Percentiles rank a stretch among this genome's conserved stretches.
These are phyloP conservation scores for Colossoma macropomum DNA, from an alignment of 2,113 vertebrate species.

Conservation along the genomic window DNA sequence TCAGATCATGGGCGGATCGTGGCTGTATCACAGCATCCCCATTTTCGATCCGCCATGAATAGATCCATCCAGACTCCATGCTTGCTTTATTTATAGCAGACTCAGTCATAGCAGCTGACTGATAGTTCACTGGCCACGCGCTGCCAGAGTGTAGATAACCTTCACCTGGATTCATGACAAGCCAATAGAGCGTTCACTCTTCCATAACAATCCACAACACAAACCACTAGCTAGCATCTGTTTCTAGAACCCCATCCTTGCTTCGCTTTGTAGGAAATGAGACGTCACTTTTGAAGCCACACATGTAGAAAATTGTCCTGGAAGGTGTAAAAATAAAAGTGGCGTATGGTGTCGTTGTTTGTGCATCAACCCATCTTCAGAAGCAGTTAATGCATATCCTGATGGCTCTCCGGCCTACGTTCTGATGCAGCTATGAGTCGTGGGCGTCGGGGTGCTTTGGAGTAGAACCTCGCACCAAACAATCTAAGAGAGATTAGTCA, in stretches of 20 bases:
- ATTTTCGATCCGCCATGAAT: not conserved
- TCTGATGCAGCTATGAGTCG: slow-evolving; percentile 11
- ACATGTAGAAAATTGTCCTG: slow-evolving; percentile 20
- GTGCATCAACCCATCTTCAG: slow-evolving; percentile 27
- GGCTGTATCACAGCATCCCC: not conserved
- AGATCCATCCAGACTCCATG: not conserved
- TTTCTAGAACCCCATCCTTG: not conserved
- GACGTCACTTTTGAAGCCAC: slow-evolving; percentile 26
- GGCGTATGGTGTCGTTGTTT: slow-evolving; percentile 3
- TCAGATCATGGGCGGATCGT: not conserved
- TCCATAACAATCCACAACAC: not conserved
- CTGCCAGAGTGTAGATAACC: not conserved
- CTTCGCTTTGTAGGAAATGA: slow-evolving; percentile 30
- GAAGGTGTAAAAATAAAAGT: slow-evolving; percentile 30
- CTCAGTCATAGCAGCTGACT: slow-evolving; percentile 5
- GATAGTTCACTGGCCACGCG: not conserved
- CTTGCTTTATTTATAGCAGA: not conserved
- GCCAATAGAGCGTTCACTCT: slow-evolving; percentile 26
- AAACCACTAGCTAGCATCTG: slow-evolving; percentile 1
- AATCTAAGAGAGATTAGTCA: slow-evolving; percentile 44
- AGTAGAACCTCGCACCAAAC: slow-evolving; percentile 19
- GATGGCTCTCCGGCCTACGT: not conserved
- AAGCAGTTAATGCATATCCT: slow-evolving; percentile 25
- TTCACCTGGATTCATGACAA: slow-evolving; percentile 12
- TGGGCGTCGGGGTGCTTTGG: slow-evolving; percentile 16